A percentile compares a stretch with the other conserved stretches of the same genome.
phyloP scores from a whole-genome alignment of 2,888 invertebrate species.

The Acleris literana region DNA sequence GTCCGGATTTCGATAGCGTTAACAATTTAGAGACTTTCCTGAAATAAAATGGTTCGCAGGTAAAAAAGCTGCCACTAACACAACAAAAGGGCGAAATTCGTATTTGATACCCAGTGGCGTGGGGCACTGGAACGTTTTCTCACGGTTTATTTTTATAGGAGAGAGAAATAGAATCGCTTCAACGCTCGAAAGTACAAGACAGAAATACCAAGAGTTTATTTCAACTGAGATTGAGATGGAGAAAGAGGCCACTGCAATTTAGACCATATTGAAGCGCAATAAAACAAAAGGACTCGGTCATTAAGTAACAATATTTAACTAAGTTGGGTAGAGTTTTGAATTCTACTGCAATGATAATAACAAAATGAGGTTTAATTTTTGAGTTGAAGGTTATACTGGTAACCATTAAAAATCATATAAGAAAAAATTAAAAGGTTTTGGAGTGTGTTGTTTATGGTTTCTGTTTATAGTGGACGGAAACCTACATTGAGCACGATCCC shows the following conservation, averaged over 20 bases:
- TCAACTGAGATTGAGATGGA: background rate
- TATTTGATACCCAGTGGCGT: background rate
- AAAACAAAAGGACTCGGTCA: no score
- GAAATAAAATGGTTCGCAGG: background rate
- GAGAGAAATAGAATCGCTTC: background rate
- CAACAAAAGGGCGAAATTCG: conserved; percentile 2
- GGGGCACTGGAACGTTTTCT: background rate
- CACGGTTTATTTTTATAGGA: background rate
- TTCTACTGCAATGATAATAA: no score
- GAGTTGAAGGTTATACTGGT: no score
- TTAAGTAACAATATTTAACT: no score
- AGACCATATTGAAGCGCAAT: no score
- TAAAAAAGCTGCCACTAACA: background rate
- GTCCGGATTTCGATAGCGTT: background rate
- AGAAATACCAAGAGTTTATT: background rate
- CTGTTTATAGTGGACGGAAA: no score
- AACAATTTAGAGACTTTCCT: background rate
- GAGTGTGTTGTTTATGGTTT: no score
- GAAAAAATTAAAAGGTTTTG: no score
- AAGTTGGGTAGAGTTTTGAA: no score
- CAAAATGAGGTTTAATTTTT: no score
- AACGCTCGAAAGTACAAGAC: background rate
- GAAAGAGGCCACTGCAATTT: background rate
- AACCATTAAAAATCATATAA: no score
- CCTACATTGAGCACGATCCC: no score